Conservation (phyloP, 92 coral and sea anemone species). For the Desmophyllum pertusum region DNA sequence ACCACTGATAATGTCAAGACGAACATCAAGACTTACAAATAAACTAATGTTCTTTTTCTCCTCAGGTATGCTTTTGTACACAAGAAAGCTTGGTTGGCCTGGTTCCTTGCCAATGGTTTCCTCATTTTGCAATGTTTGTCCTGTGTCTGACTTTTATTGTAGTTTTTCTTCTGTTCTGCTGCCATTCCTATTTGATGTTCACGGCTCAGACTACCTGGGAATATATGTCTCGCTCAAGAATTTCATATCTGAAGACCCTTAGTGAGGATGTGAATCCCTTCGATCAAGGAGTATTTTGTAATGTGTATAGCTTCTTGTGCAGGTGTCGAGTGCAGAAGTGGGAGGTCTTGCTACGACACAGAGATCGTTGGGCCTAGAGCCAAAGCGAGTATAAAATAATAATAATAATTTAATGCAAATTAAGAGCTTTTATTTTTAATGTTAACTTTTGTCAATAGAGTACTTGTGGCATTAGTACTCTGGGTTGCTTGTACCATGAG, state of each 20-base stretch:
- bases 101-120: slow-evolving; percentile 87
- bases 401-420: not conserved
- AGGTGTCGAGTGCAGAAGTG: slow-evolving; percentile 92
- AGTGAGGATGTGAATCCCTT: slow-evolving; percentile 97
- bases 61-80: slow-evolving; percentile 85
- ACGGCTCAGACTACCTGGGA: slow-evolving; percentile 99
- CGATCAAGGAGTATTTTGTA: slow-evolving; percentile 91
- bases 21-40: too few species aligned
- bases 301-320: slow-evolving; percentile 86
- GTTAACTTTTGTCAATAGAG: not conserved
- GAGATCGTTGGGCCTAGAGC: slow-evolving; percentile 84
- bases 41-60: not conserved
- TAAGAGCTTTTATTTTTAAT: not conserved
- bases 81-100: slow-evolving; percentile 89
- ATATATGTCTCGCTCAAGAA: slow-evolving; percentile 97
- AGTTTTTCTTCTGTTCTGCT: slow-evolving; percentile 81
- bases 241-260: slow-evolving; percentile 92
- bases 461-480: not conserved
- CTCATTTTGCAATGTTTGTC: slow-evolving; percentile 77
- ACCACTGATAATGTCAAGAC: too few species aligned
- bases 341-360: slow-evolving; percentile 79
- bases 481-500: not conserved
- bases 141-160: slow-evolving; percentile 80
- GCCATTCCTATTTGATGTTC: slow-evolving; percentile 91
- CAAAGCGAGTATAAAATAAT: too few species aligned